Evolutionary conservation across 2,888 invertebrate species (phyloP).

Genomic region (Dasysyrphus tricinctus): DNA sequence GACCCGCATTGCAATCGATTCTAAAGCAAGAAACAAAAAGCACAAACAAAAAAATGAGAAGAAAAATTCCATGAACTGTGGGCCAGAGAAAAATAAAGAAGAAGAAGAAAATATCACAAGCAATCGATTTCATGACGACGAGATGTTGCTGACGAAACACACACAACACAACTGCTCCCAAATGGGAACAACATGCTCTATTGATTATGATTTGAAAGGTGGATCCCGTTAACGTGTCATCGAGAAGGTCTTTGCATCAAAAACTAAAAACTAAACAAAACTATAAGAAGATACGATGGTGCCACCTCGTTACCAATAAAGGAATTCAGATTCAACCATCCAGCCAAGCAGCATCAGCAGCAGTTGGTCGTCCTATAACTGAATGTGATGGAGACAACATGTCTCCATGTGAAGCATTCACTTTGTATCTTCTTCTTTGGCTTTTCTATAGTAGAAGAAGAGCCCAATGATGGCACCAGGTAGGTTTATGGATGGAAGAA

Average conservation of each 20-base stretch:
- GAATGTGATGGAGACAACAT: constrained; percentile 73
- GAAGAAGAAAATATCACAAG: constrained; percentile 49
- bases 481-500: constrained; percentile 12
- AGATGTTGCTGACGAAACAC: constrained; percentile 65
- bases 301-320: constrained; percentile 64
- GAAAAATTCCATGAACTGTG: constrained; percentile 65
- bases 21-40: neutral
- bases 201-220: constrained; percentile 76
- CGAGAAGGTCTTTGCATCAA: constrained; percentile 76
- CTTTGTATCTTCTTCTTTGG: constrained; percentile 42
- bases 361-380: constrained; percentile 26
- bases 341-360: no score
- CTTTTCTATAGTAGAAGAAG: constrained; percentile 8
- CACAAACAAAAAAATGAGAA: neutral
- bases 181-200: constrained; percentile 75
- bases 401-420: constrained; percentile 75
- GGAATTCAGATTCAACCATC: constrained; percentile 62
- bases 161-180: constrained; percentile 71
- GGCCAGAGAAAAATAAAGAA: constrained; percentile 21
- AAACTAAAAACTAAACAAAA: neutral
- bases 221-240: constrained; percentile 80
- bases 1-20: constrained; percentile 52
- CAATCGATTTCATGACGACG: constrained; percentile 65
- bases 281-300: constrained; percentile 42
- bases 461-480: constrained; percentile 13